Evolutionary conservation across 2,888 invertebrate species (phyloP), one percentile per base, ranked within the genome.

Genomic region (Eupithecia centaureata): DNA sequence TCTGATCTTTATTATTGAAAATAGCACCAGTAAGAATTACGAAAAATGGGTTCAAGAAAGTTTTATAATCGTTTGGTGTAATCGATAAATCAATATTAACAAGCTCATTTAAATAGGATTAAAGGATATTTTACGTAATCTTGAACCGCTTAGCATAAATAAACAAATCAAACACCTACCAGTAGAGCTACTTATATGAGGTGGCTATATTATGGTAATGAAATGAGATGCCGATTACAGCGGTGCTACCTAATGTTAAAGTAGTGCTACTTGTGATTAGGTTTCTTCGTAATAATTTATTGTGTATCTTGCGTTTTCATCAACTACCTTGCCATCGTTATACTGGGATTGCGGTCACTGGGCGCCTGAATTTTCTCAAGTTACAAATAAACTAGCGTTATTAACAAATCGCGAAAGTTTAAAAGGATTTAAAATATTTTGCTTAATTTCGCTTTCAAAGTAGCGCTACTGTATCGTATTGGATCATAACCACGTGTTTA

Each of bases 101-200:
- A 22, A 57, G 32, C 22, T 30, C 22, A 30, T 51, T 51, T 57
- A 7, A 33, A 57, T 57, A 33, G 8, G 18, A 56, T n/a, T 30
- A 12, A 62, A 65, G 54, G 60, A 65, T 65, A 63, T 62, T 69
- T 68, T 60, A 65, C 54, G 54, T 60, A 68, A 68, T 64, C 61
- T 47, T 42, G 27, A 28, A 25, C 38, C 22, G 22, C 57, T 64
- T 61, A 61, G 18, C 64, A 61, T 68, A 61, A 56, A 63, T 68
- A 57, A 56, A 56, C 18, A 63, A 27, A 38, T 56, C 25, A 57
- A 66, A 60, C 42, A 54, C 63, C 32, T 58, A 62, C 51, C 32
- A 54, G 56, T 57, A 33, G 27, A n/a, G n/a, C n/a, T n/a, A n/a
- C n/a, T n/a, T 58, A 57, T 42, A 28, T 3, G 15, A 30, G 59